Evolutionary conservation across 1,140 invertebrate genomes (phyloP), one percentile per base, ranked within the genome.

Genomic region (Bactericera cockerelli): DNA sequence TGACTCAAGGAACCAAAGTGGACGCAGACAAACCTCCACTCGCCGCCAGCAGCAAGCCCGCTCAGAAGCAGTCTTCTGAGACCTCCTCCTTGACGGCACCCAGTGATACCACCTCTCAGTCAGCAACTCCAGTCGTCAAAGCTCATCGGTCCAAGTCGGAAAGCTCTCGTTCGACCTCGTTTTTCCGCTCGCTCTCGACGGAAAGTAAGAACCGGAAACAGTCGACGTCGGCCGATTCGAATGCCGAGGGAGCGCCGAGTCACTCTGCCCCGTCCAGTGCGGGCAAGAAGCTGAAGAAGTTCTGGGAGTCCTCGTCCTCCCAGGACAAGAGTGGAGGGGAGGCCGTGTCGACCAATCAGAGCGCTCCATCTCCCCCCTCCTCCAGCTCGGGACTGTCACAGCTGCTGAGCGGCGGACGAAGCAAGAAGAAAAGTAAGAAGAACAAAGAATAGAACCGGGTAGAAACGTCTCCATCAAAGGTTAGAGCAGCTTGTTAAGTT

Each of bases 361-460:
- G 3, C 19, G 22, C 42, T 49, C n/a, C n/a, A 16, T 16, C n/a
- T 6, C n/a, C 42, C 8, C n/a, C n/a, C n/a, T n/a, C n/a, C n/a
- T n/a, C n/a, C n/a, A 10, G 8, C 4, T 49, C 42, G 3, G 22
- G 42, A 19, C 19, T 49, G 6, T 16, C 22, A 4, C n/a, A 49
- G n/a, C n/a, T 49, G 22, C 19, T 49, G 42, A 49, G 42, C 22
- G n/a, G 42, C 8, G 42, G 42, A 49, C n/a, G 22, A n/a, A 49
- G 22, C 19, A 49, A 49, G 19, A 49, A 49, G 42, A 49, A 49
- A n/a, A 49, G 19, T 49, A 49, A 49, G 22, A 49, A 49, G 22
- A 49, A n/a, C 22, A 49, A 49, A n/a, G 42, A 49, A 16, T 49
- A 49, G 42, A n/a, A n/a, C 28, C 28, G 4, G 28, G 28, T 31